Conservation (phyloP, 2,113 vertebrate genomes). For the Neogobius melanostomus region DNA sequence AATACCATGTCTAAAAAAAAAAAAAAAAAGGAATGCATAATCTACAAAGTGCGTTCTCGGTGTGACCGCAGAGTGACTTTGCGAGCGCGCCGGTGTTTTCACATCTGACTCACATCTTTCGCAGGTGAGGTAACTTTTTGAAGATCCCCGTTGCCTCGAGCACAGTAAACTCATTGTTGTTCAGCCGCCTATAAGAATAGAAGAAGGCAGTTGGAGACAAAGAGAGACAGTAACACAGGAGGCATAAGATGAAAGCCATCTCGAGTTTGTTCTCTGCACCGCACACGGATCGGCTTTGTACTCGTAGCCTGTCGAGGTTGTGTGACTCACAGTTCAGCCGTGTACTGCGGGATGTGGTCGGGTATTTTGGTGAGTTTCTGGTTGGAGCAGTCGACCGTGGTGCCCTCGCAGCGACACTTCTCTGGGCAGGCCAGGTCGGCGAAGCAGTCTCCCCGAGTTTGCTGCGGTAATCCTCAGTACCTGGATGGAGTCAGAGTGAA, state of each 20-base stretch:
- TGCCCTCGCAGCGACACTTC: conserved; percentile 96
- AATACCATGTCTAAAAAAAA: not conserved
- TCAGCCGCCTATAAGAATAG: conserved; percentile 82
- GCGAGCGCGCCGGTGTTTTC: conserved; percentile 4
- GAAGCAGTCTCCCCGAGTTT: conserved; percentile 97
- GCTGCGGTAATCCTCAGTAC: conserved; percentile 96
- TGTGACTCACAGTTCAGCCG: conserved; percentile 92
- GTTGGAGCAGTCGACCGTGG: conserved; percentile 97
- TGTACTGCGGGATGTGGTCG: conserved; percentile 96
- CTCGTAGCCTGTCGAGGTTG: not conserved
- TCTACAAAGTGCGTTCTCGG: conserved; percentile 1
- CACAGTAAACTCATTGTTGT: conserved; percentile 98
- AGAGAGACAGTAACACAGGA: conserved; percentile 3
- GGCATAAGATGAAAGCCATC: conserved; percentile 2
- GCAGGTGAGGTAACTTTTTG: conserved; percentile 95
- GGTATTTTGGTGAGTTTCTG: conserved; percentile 95
- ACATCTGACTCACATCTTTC: conserved; percentile 90
- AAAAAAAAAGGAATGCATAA: conserved; percentile 12
- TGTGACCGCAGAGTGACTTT: conserved; percentile 29
- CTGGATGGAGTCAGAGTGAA: conserved; percentile 69
- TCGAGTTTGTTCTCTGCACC: conserved; percentile 7
- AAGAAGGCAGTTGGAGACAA: conserved; percentile 34
- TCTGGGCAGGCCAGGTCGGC: conserved; percentile 96
- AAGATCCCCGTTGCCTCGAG: conserved; percentile 96
- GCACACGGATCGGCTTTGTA: conserved; percentile 22